phyloP scores from a whole-genome alignment of 2,797 vertebrate species.

The Tragelaphus eurycerus region DNA sequence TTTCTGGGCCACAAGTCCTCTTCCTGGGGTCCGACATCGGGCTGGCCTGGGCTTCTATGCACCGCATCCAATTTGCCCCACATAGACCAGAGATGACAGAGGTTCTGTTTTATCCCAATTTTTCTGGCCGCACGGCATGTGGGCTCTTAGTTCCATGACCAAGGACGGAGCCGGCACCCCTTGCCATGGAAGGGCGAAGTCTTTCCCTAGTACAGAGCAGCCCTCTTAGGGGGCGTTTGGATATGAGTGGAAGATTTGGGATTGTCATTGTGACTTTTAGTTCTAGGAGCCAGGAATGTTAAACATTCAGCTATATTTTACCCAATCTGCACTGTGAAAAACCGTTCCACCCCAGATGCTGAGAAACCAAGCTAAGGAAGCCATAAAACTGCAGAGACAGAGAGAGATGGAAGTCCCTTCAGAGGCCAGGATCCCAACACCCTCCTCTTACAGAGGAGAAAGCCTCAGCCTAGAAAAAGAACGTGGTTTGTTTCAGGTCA shows the following conservation, averaged over 20 bases:
- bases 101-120: neutral
- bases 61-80: accelerated
- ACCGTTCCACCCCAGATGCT: neutral
- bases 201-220: neutral
- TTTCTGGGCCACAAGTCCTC: neutral
- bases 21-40: accelerated
- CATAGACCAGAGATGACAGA: neutral
- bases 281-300: neutral
- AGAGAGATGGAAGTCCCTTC: accelerated
- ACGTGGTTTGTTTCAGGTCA: neutral
- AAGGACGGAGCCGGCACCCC: neutral
- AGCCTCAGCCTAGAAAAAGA: neutral
- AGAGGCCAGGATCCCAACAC: neutral
- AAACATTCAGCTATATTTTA: neutral
- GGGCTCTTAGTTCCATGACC: neutral
- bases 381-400: accelerated
- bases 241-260: neutral
- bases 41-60: neutral
- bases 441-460: neutral
- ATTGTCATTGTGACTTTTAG: neutral
- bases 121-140: neutral
- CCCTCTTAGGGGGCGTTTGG: neutral
- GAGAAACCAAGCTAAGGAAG: neutral
- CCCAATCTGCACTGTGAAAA: neutral
- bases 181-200: neutral